Conservation (phyloP, 2,113 vertebrate genomes). For the Acanthisitta chloris region DNA sequence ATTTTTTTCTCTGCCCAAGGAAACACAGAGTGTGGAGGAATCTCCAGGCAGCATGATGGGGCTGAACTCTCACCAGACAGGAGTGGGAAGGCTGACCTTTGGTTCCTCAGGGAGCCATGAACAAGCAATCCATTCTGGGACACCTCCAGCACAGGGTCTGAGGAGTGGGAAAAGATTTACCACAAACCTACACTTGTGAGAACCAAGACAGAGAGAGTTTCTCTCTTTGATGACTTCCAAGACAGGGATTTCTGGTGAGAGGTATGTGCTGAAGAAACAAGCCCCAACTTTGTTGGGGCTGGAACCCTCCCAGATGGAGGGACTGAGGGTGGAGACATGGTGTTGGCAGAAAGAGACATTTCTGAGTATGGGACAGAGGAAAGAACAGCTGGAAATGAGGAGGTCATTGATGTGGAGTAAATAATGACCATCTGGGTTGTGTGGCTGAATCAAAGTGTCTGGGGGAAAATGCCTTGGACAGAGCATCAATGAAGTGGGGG, state of each 20-base stretch:
- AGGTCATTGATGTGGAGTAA: background rate
- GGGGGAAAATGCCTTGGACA: background rate
- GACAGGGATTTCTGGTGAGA: constrained; percentile 57
- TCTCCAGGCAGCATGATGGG: background rate
- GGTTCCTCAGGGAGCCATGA: constrained; percentile 67
- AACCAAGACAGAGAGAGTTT: constrained; percentile 74
- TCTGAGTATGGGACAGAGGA: accelerated
- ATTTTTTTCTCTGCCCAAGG: constrained; percentile 26
- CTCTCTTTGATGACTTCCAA: constrained; percentile 73
- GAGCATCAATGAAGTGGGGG: background rate
- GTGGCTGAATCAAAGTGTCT: background rate
- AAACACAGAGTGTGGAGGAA: background rate
- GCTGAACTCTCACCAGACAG: background rate
- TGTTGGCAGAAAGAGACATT: accelerated
- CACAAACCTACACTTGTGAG: constrained; percentile 56
- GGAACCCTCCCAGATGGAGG: background rate
- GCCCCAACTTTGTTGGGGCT: background rate
- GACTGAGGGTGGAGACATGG: accelerated
- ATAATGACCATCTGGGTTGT: background rate
- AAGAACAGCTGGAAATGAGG: background rate
- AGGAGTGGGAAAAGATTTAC: constrained; percentile 30
- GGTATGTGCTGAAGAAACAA: background rate
- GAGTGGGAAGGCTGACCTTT: constrained; percentile 54
- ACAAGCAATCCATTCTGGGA: constrained; percentile 74
- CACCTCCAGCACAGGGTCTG: constrained; percentile 69